Evolutionary conservation across 1,140 invertebrate genomes (phyloP).

Genomic region (Achatina immaculata): DNA sequence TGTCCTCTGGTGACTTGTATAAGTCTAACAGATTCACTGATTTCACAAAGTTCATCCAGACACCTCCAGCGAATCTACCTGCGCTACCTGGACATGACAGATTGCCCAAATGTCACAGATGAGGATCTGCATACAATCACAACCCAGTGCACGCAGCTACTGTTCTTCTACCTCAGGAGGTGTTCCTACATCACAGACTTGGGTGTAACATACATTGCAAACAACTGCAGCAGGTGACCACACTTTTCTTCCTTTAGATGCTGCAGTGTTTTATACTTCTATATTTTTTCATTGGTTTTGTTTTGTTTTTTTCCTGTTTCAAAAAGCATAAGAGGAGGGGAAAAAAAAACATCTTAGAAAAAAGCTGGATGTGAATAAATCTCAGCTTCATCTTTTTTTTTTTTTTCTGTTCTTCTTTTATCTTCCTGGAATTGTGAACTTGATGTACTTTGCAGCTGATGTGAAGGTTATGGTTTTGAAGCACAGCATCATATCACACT

Average conservation of each 20-base stretch:
- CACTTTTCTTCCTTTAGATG: neutral
- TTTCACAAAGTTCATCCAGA: slow-evolving; percentile 73
- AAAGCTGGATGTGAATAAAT: neutral
- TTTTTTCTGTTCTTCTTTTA: too few species aligned
- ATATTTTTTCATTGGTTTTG: too few species aligned
- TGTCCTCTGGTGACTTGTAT: slow-evolving; percentile 80
- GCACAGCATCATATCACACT: too few species aligned
- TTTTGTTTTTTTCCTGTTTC: too few species aligned
- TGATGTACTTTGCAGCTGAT: too few species aligned
- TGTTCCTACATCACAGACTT: slow-evolving; percentile 76
- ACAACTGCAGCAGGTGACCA: slow-evolving; percentile 81
- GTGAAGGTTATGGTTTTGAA: too few species aligned
- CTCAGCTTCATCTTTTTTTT: too few species aligned
- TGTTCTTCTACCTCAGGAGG: slow-evolving; percentile 88
- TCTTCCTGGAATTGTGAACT: too few species aligned
- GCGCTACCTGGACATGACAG: slow-evolving; percentile 78
- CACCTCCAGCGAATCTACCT: slow-evolving; percentile 69
- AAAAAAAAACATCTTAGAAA: slow-evolving; percentile 7
- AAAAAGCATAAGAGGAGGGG: neutral
- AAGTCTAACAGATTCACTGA: slow-evolving; percentile 76
- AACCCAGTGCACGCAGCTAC: slow-evolving; percentile 86
- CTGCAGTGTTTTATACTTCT: too few species aligned
- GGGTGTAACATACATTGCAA: slow-evolving; percentile 79
- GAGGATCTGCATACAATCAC: slow-evolving; percentile 85
- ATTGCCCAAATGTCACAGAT: slow-evolving; percentile 86